Conservation (phyloP, 2,888 invertebrate species). For the Nesidiocoris tenuis region DNA sequence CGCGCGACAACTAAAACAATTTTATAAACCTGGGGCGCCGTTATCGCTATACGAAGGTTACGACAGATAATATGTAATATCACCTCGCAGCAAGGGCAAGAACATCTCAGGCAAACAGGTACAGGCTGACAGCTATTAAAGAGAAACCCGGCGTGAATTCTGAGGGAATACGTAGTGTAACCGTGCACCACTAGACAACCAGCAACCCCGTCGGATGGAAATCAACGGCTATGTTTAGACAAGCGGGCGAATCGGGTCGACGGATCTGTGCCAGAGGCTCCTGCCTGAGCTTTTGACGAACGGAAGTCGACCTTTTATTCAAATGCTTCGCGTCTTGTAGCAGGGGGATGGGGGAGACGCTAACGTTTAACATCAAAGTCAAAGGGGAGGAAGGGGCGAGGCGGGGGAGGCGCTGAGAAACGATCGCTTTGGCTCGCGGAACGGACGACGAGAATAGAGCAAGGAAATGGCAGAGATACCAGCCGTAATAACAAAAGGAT, state of each 20-base stretch:
- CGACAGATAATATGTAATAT: no score
- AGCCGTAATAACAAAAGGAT: not conserved
- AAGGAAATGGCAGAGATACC: not conserved
- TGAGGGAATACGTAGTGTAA: not conserved
- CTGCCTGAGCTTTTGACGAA: conserved; percentile 16
- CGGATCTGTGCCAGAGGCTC: conserved; percentile 31
- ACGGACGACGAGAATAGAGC: not conserved
- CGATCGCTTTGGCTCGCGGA: not conserved
- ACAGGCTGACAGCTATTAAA: no score
- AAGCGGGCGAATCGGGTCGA: conserved; percentile 15
- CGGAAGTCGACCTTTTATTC: conserved; percentile 29
- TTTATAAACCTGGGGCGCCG: no score
- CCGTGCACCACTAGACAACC: not conserved
- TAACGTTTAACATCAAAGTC: not conserved
- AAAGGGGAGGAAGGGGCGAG: not conserved
- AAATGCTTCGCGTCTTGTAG: conserved; percentile 20
- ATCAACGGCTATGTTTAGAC: conserved; percentile 35
- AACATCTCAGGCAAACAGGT: no score
- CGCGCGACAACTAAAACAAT: no score
- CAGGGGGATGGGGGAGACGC: not conserved
- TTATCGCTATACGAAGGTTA: no score
- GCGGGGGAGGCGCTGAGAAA: not conserved
- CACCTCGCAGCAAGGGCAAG: no score
- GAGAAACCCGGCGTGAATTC: not conserved
- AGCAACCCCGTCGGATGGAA: not conserved